A percentile compares a stretch with the other conserved stretches of the same genome.
Conservation (phyloP, 2,888 invertebrate species). For the Ectobius pallidus region DNA sequence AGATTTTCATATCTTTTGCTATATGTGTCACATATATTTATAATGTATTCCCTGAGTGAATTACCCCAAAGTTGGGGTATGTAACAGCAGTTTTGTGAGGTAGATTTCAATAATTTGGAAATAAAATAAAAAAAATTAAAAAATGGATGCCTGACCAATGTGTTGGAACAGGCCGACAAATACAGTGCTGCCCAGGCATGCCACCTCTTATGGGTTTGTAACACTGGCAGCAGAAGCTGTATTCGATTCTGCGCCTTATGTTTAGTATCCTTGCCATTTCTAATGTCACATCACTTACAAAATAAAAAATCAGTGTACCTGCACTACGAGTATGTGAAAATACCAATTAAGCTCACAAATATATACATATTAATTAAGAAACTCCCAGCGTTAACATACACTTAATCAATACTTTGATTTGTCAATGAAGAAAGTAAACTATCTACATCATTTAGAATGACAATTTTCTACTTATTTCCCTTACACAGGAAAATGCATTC, state of each 20-base stretch:
- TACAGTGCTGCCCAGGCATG: not conserved
- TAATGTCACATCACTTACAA: no score
- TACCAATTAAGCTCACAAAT: no score
- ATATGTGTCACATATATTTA: slow-evolving; percentile 33
- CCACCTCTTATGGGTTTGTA: no score
- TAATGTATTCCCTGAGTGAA: slow-evolving; percentile 43
- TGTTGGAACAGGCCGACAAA: not conserved
- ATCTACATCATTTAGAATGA: not conserved
- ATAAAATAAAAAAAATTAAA: slow-evolving; percentile 2
- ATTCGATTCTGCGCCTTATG: no score
- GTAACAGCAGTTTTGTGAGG: slow-evolving; percentile 42
- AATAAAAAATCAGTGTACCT: no score
- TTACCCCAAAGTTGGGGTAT: slow-evolving; percentile 35
- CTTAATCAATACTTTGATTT: not conserved
- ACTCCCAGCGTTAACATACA: not conserved
- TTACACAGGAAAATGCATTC: not conserved
- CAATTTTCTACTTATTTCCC: not conserved
- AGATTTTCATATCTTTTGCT: slow-evolving; percentile 33
- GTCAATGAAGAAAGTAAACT: not conserved
- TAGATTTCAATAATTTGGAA: slow-evolving; percentile 39
- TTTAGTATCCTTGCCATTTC: no score
- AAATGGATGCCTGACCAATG: not conserved
- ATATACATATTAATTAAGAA: not conserved
- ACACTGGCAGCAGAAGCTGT: no score
- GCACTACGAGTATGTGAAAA: no score